These are phyloP conservation scores for Selene dorsalis DNA, from an alignment of 2,797 vertebrate genomes.

Conservation along the genomic window DNA sequence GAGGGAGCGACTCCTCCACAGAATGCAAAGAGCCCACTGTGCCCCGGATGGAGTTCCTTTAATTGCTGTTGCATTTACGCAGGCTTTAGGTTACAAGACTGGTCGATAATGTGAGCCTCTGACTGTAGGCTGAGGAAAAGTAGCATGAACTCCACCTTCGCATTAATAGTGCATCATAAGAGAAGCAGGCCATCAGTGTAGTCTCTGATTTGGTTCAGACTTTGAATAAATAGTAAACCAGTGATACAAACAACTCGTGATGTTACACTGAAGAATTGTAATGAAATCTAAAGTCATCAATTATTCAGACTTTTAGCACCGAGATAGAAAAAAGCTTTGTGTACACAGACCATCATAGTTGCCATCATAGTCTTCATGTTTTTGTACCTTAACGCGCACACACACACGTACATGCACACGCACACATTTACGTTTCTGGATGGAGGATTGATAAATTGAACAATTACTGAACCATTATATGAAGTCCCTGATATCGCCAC, in stretches of 20 bases:
- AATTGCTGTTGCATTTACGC: conserved; percentile 74
- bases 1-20: conserved; percentile 75
- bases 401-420: not conserved
- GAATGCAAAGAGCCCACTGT: conserved; percentile 70
- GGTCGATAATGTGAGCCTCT: conserved; percentile 49
- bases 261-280: not conserved
- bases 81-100: conserved; percentile 62
- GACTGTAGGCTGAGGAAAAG: conserved; percentile 22
- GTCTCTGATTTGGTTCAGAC: not conserved
- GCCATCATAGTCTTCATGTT: not conserved
- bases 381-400: not conserved
- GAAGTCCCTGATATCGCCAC: not conserved
- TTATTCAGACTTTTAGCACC: not conserved
- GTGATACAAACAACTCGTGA: not conserved
- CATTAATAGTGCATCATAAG: not conserved
- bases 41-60: conserved; percentile 80
- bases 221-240: not conserved
- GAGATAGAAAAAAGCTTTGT: not conserved
- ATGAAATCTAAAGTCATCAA: not conserved
- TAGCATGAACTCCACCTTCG: conserved; percentile 51
- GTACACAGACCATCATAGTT: conserved; percentile 14
- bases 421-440: not conserved
- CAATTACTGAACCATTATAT: not conserved
- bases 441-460: not conserved
- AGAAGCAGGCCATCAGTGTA: not conserved